Evolutionary conservation across 1,140 invertebrate species (phyloP).

Genomic region (Stegodyphus mimosarum): DNA sequence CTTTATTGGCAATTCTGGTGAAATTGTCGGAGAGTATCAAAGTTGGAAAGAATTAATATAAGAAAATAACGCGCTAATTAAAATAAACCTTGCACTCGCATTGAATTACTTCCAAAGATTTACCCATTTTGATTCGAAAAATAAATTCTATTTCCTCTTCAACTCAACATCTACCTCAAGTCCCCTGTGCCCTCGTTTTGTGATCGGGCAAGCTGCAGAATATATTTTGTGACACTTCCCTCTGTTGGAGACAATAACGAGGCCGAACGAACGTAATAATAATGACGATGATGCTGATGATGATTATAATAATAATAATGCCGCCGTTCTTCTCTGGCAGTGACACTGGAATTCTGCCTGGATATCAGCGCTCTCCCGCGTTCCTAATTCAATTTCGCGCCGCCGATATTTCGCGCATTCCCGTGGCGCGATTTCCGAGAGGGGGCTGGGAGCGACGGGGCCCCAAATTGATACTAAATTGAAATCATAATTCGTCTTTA

Average conservation of each 20-base stretch:
- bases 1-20: too few species aligned
- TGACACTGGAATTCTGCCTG: conserved; percentile 5
- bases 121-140: too few species aligned
- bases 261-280: neutral
- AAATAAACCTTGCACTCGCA: too few species aligned
- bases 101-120: too few species aligned
- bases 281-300: conserved; percentile 19
- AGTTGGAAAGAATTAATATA: too few species aligned
- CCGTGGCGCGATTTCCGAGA: conserved; percentile 37
- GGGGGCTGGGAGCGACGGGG: conserved; percentile 36
- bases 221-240: conserved; percentile 23
- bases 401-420: conserved; percentile 30
- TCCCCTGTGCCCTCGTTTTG: too few species aligned
- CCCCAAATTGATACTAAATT: conserved; percentile 52
- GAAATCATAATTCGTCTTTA: conserved; percentile 59
- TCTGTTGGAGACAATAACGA: neutral
- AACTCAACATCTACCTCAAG: too few species aligned
- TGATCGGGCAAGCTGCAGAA: too few species aligned
- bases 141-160: too few species aligned
- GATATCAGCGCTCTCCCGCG: conserved; percentile 19
- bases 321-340: conserved; percentile 20
- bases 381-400: conserved; percentile 36
- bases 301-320: conserved; percentile 40
- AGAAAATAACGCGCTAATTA: too few species aligned
- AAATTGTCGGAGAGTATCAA: too few species aligned